Base-by-base conservation (phyloP, 2,888 invertebrate genomes). In the Xestia ashworthii region DNA sequence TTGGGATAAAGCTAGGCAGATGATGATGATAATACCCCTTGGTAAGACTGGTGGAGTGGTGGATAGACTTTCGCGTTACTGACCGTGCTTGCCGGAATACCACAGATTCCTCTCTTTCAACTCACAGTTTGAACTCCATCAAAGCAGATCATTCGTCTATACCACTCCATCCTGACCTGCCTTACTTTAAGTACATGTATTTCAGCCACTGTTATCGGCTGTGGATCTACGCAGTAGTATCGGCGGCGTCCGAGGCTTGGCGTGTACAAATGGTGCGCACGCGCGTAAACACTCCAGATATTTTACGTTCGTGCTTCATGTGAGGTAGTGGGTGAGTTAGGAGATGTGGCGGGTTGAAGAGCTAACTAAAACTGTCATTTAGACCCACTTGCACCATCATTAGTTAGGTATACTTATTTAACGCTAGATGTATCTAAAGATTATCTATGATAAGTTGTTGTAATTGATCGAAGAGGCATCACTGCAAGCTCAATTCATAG, bases 251-350 rank as follows among this genome's bases (percentile, higher is more conserved):
- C 68, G 82, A 74, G 62, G 78, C 66, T 75, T 88, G 89, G 88
- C 91, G 89, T 89, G 89, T 89, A 91, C 90, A 88, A 91, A 91
- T 91, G 90, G 83, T 77, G 88, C 83, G 91, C 91, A 88, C 90
- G 91, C 92, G 91, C 90, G 89, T 88, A 88, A 91, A 90, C 88
- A 84, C 87, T 87, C 78, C 82, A 85, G 88, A 89, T 91, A 91
- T 91, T 91, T 91, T 88, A 91, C 81, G 87, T 89, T 90, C 90
- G 90, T 91, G 90, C 90, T 78, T 81, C 72, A 82, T 85, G 74
- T 78, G 62, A 73, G 69, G 53, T 55, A 58, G 77, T 75, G 88
- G 58, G 8, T 69, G 83, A 88, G 87, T 74, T 32, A 76, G 12
- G 0, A 65, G 78, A 67, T 22, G 44, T 41, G 14, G 78, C 70